Evolutionary conservation across 2,888 invertebrate genomes (phyloP), one percentile per base, ranked within the genome.

Genomic region (Megamerina dolium): DNA sequence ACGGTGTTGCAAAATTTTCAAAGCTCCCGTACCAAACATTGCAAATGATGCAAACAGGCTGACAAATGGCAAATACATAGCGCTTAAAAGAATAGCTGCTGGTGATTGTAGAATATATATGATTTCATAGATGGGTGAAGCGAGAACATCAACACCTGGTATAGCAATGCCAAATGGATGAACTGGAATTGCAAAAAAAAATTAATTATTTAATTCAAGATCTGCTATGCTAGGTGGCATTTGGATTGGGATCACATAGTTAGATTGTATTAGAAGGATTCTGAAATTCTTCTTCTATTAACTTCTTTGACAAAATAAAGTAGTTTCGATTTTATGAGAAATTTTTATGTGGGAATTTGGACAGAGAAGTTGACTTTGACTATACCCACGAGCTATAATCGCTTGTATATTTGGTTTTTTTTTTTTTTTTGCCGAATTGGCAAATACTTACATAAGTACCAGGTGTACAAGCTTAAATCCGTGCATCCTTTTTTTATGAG

Each of bases 51-150:
- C 66, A 43, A 68, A 68, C 4, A 68, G 48, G 43, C 57, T 66
- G 6, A 60, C 62, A 44, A 66, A 68, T 4, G 67, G 64, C 62
- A 67, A 64, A 21, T 64, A 68, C 61, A 66, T 53, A 38, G 54
- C 45, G 2, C 57, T 51, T 5, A 67, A 48, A 5, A 60, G 33
- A 3, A 64, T 14, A 10, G 64, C 59, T 3, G 52, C 50, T 13
- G 61, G 52, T 9, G 63, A 17, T 48, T 70, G 58, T 32, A 60
- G 30, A 8, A 63, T 20, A 44, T 61, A 68, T 37, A 62, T 49
- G n/a, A 65, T 53, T 51, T 68, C 64, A 48, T 65, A 68, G 12
- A 57, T 19, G 3, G 68, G 68, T 3, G 54, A 53, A 2, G 46
- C 40, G 4, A 53, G 56, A 41, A 63, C 53, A 49, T 70, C 58